A percentile compares a stretch with the other conserved stretches of the same genome.
Evolutionary conservation across 1,140 invertebrate genomes (phyloP).

Genomic region (Calliopsis andreniformis): DNA sequence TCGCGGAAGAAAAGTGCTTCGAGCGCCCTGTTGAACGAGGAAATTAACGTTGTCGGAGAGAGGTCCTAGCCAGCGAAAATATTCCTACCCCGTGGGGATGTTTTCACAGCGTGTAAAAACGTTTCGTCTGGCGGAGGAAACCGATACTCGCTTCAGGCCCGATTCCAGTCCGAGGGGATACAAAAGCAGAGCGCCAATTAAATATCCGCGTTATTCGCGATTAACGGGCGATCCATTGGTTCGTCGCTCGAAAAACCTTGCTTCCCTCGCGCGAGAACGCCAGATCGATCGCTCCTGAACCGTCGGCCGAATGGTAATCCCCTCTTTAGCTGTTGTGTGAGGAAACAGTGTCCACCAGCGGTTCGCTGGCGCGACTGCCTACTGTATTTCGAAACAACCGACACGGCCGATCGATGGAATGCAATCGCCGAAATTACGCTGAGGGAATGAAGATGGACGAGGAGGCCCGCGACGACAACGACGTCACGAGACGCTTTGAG

Average conservation of each 20-base stretch:
- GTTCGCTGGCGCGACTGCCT: not conserved
- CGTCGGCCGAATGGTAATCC: slow-evolving; percentile 51
- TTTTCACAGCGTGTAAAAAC: not conserved
- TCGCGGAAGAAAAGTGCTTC: too few species aligned
- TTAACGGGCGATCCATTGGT: not conserved
- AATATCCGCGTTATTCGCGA: slow-evolving; percentile 2
- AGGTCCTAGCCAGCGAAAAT: too few species aligned
- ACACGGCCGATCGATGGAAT: slow-evolving; percentile 57
- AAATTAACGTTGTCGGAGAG: not conserved
- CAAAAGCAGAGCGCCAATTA: too few species aligned
- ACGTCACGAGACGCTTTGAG: too few species aligned
- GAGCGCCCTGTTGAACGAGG: too few species aligned
- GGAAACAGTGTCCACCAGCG: slow-evolving; percentile 9
- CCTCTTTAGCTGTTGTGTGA: slow-evolving; percentile 29
- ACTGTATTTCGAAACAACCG: slow-evolving; percentile 28
- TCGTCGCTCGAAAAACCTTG: not conserved
- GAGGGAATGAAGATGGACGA: slow-evolving; percentile 55
- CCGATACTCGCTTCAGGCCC: too few species aligned
- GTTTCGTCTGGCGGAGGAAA: not conserved
- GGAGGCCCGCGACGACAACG: too few species aligned
- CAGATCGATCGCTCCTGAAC: too few species aligned
- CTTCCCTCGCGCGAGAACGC: too few species aligned
- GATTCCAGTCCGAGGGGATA: too few species aligned
- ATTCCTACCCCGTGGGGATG: not conserved
- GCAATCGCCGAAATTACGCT: slow-evolving; percentile 64